Conservation (phyloP, 1,140 invertebrate species). For the Geopemphigus sp. region DNA sequence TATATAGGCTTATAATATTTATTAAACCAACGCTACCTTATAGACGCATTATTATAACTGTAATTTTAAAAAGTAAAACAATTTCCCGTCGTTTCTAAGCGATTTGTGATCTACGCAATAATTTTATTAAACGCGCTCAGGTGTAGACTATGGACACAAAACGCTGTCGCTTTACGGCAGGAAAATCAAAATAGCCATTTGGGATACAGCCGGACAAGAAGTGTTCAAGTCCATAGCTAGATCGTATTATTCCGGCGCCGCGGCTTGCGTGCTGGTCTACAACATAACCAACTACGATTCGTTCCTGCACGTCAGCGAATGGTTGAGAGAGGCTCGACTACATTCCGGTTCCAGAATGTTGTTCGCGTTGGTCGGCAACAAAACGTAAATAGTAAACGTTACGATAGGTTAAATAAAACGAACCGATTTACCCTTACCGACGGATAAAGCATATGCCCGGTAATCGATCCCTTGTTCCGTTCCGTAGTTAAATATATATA, state of each 20-base stretch:
- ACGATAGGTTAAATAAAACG: too few relatives aligned
- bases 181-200: slow-evolving; percentile 69
- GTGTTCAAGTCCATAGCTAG: slow-evolving; percentile 70
- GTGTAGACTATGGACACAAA: slow-evolving; percentile 70
- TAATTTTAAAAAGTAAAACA: too few relatives aligned
- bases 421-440: too few relatives aligned
- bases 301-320: slow-evolving; percentile 70
- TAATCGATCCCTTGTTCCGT: too few relatives aligned
- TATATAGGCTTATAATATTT: too few relatives aligned
- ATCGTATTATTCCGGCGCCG: slow-evolving; percentile 70
- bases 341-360: slow-evolving; percentile 59
- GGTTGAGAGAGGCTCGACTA: slow-evolving; percentile 70
- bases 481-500: too few relatives aligned
- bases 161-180: slow-evolving; percentile 68
- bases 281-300: slow-evolving; percentile 69
- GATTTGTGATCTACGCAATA: too few relatives aligned
- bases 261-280: slow-evolving; percentile 71
- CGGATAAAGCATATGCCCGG: too few relatives aligned
- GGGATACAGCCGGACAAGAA: slow-evolving; percentile 68
- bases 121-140: slow-evolving; percentile 53
- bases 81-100: too few relatives aligned
- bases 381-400: slow-evolving; percentile 57
- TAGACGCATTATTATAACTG: too few relatives aligned
- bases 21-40: too few relatives aligned
- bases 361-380: slow-evolving; percentile 62